These are phyloP conservation scores for Cephalopachus bancanus DNA, from an alignment of 2,797 vertebrate genomes.

Conservation along the genomic window DNA sequence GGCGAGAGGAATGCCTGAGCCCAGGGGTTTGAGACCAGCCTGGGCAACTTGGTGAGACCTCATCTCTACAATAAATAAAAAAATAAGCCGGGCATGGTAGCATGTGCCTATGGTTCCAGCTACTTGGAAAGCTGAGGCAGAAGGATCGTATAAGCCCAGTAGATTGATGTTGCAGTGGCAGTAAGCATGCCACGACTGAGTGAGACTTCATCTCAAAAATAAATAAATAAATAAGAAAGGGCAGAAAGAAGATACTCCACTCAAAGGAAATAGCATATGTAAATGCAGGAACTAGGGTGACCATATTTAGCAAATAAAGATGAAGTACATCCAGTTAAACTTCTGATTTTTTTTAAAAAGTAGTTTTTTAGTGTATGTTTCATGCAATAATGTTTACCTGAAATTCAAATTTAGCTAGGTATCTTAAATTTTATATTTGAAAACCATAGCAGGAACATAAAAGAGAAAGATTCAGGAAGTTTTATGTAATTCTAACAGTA, in stretches of 20 bases:
- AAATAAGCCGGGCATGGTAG: too few relatives aligned
- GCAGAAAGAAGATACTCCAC: not conserved
- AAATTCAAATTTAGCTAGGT: constrained; percentile 35
- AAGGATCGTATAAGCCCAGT: too few relatives aligned
- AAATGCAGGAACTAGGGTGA: not conserved
- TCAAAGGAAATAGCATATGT: not conserved
- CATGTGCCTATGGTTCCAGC: too few relatives aligned
- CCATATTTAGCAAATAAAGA: constrained; percentile 36
- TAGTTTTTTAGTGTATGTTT: not conserved
- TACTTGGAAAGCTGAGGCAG: too few relatives aligned
- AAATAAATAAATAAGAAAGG: too few relatives aligned
- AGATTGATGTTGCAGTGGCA: too few relatives aligned
- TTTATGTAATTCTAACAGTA: not conserved
- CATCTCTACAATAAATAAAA: too few relatives aligned
- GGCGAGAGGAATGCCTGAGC: too few relatives aligned
- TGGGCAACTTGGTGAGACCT: too few relatives aligned
- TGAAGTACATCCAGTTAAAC: not conserved
- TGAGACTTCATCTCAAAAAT: too few relatives aligned
- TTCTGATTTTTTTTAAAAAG: constrained; percentile 21
- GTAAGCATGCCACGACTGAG: too few relatives aligned
- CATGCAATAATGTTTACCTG: not conserved
- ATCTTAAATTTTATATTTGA: not conserved
- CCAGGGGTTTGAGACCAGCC: too few relatives aligned
- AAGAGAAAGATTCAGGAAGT: constrained; percentile 15
- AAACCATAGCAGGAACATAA: not conserved